These are phyloP conservation scores for Andricus quercusramuli DNA, from an alignment of 2,888 invertebrate genomes.

Conservation along the genomic window DNA sequence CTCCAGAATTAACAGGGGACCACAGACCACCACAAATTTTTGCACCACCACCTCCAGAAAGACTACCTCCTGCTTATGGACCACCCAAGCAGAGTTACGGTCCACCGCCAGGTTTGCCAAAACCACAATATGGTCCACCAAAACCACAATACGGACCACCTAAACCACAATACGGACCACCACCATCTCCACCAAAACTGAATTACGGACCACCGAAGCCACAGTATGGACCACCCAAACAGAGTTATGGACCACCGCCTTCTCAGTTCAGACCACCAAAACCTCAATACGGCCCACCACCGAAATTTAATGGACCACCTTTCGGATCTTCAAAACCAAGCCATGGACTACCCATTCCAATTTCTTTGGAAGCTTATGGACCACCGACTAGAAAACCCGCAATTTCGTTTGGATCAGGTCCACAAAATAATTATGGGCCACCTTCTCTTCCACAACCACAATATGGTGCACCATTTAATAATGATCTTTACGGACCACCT, in stretches of 20 bases:
- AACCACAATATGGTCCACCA: conserved; percentile 63
- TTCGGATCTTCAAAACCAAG: conserved; percentile 54
- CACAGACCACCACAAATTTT: conserved; percentile 75
- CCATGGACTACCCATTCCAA: conserved; percentile 68
- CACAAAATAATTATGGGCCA: conserved; percentile 67
- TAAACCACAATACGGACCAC: conserved; percentile 72
- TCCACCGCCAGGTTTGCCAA: conserved; percentile 59
- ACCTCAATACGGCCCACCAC: conserved; percentile 53
- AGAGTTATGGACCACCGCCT: conserved; percentile 70
- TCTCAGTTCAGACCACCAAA: conserved; percentile 45
- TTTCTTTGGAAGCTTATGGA: conserved; percentile 73
- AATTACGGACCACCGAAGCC: conserved; percentile 79
- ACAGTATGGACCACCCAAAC: conserved; percentile 72
- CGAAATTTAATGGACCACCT: conserved; percentile 71
- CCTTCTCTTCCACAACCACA: conserved; percentile 61
- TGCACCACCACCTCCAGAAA: conserved; percentile 80
- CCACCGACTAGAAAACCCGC: conserved; percentile 66
- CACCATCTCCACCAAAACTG: conserved; percentile 67
- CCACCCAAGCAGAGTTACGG: conserved; percentile 76
- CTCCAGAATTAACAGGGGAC: conserved; percentile 76
- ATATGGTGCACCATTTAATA: conserved; percentile 77
- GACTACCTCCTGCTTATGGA: conserved; percentile 74
- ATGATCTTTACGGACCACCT: conserved; percentile 82
- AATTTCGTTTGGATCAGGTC: conserved; percentile 61
- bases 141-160: conserved; percentile 79